These are phyloP conservation scores for Emys orbicularis DNA, from an alignment of 2,797 vertebrate species.

Conservation along the genomic window DNA sequence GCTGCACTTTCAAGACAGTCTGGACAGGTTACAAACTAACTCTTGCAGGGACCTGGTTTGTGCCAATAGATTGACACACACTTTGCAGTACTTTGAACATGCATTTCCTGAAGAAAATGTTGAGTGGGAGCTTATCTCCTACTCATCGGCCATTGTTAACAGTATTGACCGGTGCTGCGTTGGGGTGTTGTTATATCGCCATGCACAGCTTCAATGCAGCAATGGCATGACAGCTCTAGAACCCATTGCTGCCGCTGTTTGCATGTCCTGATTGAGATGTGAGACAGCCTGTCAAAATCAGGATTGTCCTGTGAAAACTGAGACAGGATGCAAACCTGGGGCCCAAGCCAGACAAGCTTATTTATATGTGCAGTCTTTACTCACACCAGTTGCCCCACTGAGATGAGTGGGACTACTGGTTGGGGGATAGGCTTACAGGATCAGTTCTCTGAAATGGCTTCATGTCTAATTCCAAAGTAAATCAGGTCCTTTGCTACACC, in stretches of 20 bases:
- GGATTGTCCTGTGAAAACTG: neutral
- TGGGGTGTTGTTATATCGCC: neutral
- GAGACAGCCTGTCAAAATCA: neutral
- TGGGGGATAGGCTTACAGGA: neutral
- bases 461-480: neutral
- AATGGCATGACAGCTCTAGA: accelerated
- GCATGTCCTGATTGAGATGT: neutral
- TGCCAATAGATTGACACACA: neutral
- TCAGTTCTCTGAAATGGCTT: neutral
- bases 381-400: neutral
- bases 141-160: neutral
- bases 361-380: neutral
- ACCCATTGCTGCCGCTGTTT: neutral
- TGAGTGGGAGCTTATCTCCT: neutral
- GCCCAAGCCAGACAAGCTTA: neutral
- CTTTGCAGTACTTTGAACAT: neutral
- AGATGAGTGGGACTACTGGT: neutral
- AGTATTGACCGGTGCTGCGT: neutral
- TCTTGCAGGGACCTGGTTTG: neutral
- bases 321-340: neutral
- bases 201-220: neutral
- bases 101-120: neutral
- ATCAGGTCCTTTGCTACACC: neutral
- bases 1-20: neutral
- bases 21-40: neutral